Evolutionary conservation across 2,888 invertebrate genomes (phyloP).

Genomic region (Choristoneura rosaceana): DNA sequence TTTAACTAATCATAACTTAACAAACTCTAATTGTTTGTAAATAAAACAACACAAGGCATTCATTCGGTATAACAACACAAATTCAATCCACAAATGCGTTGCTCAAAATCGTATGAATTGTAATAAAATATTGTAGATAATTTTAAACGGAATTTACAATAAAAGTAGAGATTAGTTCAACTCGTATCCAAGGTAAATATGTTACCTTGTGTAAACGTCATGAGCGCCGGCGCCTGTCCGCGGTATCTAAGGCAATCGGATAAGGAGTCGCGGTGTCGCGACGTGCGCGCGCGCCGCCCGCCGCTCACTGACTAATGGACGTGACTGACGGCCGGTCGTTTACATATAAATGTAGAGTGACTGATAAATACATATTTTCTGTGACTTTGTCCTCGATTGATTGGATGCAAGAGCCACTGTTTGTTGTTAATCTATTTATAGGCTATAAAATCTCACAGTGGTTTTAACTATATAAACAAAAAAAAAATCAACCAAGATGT

Average conservation of each 20-base stretch:
- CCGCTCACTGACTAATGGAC: constrained; percentile 28
- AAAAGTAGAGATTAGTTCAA: neutral
- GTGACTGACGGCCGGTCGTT: constrained; percentile 8
- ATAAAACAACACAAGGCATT: neutral
- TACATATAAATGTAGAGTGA: constrained; percentile 7
- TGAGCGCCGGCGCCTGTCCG: neutral
- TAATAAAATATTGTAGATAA: neutral
- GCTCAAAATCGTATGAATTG: neutral
- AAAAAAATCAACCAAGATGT: no score
- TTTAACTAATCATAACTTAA: neutral
- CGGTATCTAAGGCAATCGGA: constrained; percentile 1
- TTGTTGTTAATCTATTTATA: neutral
- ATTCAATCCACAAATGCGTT: neutral
- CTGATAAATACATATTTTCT: constrained; percentile 34
- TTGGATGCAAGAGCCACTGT: constrained; percentile 6
- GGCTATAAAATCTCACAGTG: neutral
- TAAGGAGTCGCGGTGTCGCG: neutral
- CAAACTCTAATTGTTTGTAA: neutral
- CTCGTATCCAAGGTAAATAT: neutral
- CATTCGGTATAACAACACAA: neutral
- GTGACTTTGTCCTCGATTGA: constrained; percentile 35
- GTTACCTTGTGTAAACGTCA: constrained; percentile 12
- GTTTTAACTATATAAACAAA: neutral
- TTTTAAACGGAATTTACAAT: neutral
- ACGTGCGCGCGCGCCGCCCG: constrained; percentile 23